Base-by-base conservation (phyloP, 2,113 vertebrate species). In the Onychorhynchus coronatus region DNA sequence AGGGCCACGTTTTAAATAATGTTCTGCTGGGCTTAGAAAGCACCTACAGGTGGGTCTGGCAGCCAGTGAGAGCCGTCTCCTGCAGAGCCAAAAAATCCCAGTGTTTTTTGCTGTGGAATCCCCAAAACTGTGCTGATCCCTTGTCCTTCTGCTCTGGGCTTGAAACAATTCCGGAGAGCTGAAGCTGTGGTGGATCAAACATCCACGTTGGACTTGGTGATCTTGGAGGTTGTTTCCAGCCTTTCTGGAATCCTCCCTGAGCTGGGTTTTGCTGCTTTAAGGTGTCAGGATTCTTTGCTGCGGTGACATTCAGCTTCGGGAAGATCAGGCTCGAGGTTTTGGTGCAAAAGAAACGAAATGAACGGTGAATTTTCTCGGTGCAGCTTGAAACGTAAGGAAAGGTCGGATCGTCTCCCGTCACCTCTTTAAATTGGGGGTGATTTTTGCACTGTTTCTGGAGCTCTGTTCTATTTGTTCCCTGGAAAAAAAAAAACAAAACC, bases 181-280 rank as follows among this genome's bases (percentile, higher is more conserved):
- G 59, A 8, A 44, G 14, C 17, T 39, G 24, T 50, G 49, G 8
- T 20, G 33, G 76, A 24, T 59, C 53, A 53, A 53, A 3, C 19
- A 24, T 17, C 28, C 2, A 0, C 5, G 0, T 1, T 19, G 62
- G 31, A 4, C 11, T 31, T 2, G 46, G 5, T 33, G 55, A 10
- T 15, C 46, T 27, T 65, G 4, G n/a, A 25, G 39, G 39, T 28
- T 23, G 14, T 61, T 87, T 7, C 73, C 73, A 53, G 19, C 14
- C 5, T 37, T 14, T 16, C 55, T 37, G 63, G 53, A 39, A 44
- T 58, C 58, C 46, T 61, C 63, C 50, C 50, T n/a, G 37, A 4
- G 7, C 21, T 31, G 61, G 16, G 4, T 73, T 68, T 55, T 80
- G 59, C 27, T 85, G 81, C 63, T 30, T 27, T 35, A 13, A 52